Base-by-base conservation (phyloP, 2,888 invertebrate species). In the Troides aeacus region DNA sequence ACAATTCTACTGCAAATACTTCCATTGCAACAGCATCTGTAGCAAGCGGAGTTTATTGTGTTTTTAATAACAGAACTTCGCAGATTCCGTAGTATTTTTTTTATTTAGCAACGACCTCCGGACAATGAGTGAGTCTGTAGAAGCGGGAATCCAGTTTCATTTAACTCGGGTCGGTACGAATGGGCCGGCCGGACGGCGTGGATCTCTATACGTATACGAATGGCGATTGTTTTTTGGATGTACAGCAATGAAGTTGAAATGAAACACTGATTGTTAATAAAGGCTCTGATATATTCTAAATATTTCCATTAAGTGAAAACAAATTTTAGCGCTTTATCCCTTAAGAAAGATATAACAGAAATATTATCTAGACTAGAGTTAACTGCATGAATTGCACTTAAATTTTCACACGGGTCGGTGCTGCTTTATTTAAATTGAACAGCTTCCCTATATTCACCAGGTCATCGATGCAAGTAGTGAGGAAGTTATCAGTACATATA, bases 41-140 rank as follows among this genome's bases (percentile, higher is more conserved):
- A 42, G 58, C 56, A 18, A 39, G 18, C 24, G 17, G 39, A 36
- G 63, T 68, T 58, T 59, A 68, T 64, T 68, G 63, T 68, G 18
- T 64, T 68, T 62, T 68, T 68, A 68, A 64, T 68, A 68, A 59
- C 58, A 64, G 63, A 64, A 39, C 68, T 68, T 60, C n/a, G 30
- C 59, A 36, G 21, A 63, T 50, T 53, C 68, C n/a, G 60, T 64
- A 68, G 63, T 53, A 63, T 64, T 60, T 63, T 61, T 67, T 57
- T 46, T 62, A 7, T 50, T 24, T 24, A n/a, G 8, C 53, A 36
- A 60, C 61, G 21, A 36, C 23, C 68, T 60, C 30, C 59, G 64
- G 60, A 64, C 64, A 60, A 64, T 68, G 24, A 58, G 64, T 39
- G 60, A 68, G 64, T 53, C 58, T 64, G 63, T 53, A 46, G 59